Percentiles rank a stretch among this genome's conserved stretches.
Evolutionary conservation across 2,888 invertebrate species (phyloP).

Genomic region (Drosophila mettleri): DNA sequence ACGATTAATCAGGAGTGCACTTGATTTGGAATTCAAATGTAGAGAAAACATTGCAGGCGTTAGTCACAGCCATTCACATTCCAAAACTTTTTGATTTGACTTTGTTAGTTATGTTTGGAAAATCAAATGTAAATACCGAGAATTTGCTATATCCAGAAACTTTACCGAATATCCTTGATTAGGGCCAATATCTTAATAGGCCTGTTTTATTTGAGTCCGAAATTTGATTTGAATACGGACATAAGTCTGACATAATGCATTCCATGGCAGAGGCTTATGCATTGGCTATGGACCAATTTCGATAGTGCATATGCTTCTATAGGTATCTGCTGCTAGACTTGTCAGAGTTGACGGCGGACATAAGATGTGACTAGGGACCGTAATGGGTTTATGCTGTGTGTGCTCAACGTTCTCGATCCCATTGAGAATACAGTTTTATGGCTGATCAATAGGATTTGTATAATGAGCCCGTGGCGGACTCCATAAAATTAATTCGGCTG

Average conservation of each 20-base stretch:
- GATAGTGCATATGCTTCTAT: constrained; percentile 18
- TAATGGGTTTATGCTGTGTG: constrained; percentile 23
- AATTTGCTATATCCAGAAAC: too few species aligned
- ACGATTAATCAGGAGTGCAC: not conserved
- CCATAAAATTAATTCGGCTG: constrained; percentile 62
- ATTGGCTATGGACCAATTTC: not conserved
- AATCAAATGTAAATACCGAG: too few species aligned
- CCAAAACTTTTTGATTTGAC: not conserved
- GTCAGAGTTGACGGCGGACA: constrained; percentile 22
- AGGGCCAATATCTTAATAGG: not conserved
- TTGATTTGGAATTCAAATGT: not conserved
- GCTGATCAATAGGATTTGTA: constrained; percentile 75
- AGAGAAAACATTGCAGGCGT: not conserved
- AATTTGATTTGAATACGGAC: not conserved
- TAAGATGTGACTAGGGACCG: constrained; percentile 37
- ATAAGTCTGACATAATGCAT: not conserved
- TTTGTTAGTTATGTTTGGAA: not conserved
- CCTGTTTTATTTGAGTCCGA: not conserved
- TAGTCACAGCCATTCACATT: not conserved
- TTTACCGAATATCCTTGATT: not conserved
- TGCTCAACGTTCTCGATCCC: constrained; percentile 28
- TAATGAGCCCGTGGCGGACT: constrained; percentile 65
- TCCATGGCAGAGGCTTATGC: not conserved
- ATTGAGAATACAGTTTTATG: constrained; percentile 68
- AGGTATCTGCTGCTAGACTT: constrained; percentile 1